Percentiles rank a stretch among this genome's conserved stretches.
phyloP scores from a whole-genome alignment of 2,797 vertebrate species.

The Antennarius maculatus region DNA sequence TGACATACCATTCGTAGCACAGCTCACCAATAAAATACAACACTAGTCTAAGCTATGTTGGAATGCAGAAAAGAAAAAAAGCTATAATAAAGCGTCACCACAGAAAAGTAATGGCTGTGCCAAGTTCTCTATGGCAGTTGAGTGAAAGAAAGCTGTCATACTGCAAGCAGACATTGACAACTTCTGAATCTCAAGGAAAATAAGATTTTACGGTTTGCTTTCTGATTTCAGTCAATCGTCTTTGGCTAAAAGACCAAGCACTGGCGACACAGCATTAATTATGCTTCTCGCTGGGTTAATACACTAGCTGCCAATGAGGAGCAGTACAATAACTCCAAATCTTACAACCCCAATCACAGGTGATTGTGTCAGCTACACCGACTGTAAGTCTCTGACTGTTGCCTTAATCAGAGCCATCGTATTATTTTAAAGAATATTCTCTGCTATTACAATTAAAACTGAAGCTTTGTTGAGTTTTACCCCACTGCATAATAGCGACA shows the following conservation, averaged over 20 bases:
- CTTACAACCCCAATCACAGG: slow-evolving; percentile 44
- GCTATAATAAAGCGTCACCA: slow-evolving; percentile 34
- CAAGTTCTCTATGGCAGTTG: slow-evolving; percentile 18
- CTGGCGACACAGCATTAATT: background rate
- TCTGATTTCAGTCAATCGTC: slow-evolving; percentile 45
- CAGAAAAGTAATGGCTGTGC: slow-evolving; percentile 30
- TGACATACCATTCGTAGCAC: slow-evolving; percentile 46
- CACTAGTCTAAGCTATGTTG: slow-evolving; percentile 39
- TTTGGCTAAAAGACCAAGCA: slow-evolving; percentile 23
- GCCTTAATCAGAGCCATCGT: slow-evolving; percentile 45
- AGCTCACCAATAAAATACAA: slow-evolving; percentile 56
- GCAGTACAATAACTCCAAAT: slow-evolving; percentile 30
- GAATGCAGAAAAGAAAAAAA: slow-evolving; percentile 21
- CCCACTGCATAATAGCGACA: slow-evolving; percentile 40
- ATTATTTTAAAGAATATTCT: slow-evolving; percentile 53
- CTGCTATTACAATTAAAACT: slow-evolving; percentile 65
- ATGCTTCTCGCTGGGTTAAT: slow-evolving; percentile 13
- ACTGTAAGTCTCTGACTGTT: slow-evolving; percentile 42
- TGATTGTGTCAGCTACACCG: slow-evolving; percentile 52
- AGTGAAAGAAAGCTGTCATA: slow-evolving; percentile 25
- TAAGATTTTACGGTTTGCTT: slow-evolving; percentile 48
- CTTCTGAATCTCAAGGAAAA: slow-evolving; percentile 22
- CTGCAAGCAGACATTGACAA: slow-evolving; percentile 27
- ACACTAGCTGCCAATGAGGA: slow-evolving; percentile 45
- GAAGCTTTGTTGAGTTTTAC: slow-evolving; percentile 31